Conservation (phyloP, 2,888 invertebrate genomes). For the Cheilosia vulpina region DNA sequence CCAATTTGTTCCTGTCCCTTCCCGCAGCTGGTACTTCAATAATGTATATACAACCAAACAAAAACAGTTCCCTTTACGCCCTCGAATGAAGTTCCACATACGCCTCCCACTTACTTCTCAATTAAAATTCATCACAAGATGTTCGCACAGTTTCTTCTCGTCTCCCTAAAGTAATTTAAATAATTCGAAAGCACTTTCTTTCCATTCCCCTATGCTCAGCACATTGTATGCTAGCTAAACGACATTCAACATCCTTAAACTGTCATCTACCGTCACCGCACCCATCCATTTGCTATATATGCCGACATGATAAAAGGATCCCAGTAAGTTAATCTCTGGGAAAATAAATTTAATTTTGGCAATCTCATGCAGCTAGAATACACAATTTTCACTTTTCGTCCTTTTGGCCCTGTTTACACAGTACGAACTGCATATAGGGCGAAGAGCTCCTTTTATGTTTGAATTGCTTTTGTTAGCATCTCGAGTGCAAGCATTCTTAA, state of each 20-base stretch:
- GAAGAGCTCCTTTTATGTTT: slow-evolving; percentile 22
- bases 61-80: slow-evolving; percentile 8
- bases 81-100: slow-evolving; percentile 2
- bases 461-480: slow-evolving; percentile 22
- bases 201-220: slow-evolving; percentile 1
- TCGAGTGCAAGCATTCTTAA: slow-evolving; percentile 17
- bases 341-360: slow-evolving; percentile 61
- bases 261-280: not conserved
- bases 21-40: not conserved
- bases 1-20: not conserved
- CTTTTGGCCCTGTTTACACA: not conserved
- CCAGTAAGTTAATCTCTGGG: slow-evolving; percentile 36
- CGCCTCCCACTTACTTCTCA: not conserved
- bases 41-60: not conserved
- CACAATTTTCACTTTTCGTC: slow-evolving; percentile 17
- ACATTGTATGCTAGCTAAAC: not conserved
- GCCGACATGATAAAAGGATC: slow-evolving; percentile 6
- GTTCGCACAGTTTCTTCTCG: not conserved
- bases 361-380: slow-evolving; percentile 47
- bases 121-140: slow-evolving; percentile 51
- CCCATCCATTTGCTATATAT: not conserved
- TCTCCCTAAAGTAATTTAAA: slow-evolving; percentile 39
- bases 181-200: slow-evolving; percentile 39
- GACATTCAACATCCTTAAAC: slow-evolving; percentile 21
- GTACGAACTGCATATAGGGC: not conserved